These are phyloP conservation scores for Pocota personata DNA, from an alignment of 2,888 invertebrate genomes.

Conservation along the genomic window DNA sequence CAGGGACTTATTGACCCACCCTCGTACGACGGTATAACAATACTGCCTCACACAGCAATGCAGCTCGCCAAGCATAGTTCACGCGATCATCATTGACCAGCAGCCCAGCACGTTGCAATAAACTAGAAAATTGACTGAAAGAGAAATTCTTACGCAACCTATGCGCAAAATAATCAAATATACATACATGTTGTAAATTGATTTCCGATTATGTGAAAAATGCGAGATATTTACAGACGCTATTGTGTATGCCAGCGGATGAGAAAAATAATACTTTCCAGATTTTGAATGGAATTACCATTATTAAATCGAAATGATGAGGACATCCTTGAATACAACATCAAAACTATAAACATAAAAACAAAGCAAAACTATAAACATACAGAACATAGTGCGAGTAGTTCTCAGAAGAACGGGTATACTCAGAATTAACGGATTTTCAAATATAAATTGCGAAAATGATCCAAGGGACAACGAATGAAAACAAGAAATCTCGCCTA, in stretches of 20 bases:
- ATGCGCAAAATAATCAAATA: constrained; percentile 13
- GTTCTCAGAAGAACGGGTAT: not conserved
- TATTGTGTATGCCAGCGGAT: not conserved
- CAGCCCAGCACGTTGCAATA: constrained; percentile 3
- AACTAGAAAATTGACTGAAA: constrained; percentile 17
- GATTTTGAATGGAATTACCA: not conserved
- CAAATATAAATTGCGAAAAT: not conserved
- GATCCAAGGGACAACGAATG: too few relatives aligned
- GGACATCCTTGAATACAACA: not conserved
- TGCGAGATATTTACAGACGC: not conserved
- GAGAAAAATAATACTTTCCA: not conserved
- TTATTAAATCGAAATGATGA: too few relatives aligned
- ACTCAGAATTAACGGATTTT: not conserved
- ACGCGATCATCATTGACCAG: not conserved
- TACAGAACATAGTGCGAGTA: not conserved
- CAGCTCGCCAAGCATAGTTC: not conserved
- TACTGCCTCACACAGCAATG: not conserved
- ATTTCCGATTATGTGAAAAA: constrained; percentile 12
- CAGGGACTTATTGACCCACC: too few relatives aligned
- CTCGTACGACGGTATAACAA: too few relatives aligned
- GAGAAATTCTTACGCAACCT: constrained; percentile 60
- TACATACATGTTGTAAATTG: constrained; percentile 28
- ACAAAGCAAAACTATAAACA: not conserved
- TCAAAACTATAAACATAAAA: too few relatives aligned
- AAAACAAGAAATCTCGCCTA: too few relatives aligned